phyloP scores from a whole-genome alignment of 2,888 invertebrate genomes.

The Apotomis betuletana region DNA sequence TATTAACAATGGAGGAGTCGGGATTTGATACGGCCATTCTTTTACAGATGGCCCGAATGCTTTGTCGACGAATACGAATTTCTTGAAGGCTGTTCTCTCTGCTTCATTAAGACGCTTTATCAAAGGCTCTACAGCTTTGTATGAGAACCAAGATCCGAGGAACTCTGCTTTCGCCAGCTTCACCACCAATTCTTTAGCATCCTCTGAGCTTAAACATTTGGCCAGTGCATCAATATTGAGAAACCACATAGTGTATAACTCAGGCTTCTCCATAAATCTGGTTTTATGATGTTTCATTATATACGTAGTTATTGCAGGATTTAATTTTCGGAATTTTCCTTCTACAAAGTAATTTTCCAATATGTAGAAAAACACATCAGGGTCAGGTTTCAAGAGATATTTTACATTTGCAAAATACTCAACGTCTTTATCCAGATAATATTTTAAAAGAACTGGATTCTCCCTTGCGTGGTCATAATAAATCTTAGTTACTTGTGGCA shows the following conservation, averaged over 20 bases:
- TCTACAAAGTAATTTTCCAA: slow-evolving; percentile 58
- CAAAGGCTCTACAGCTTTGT: slow-evolving; percentile 60
- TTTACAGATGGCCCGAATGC: slow-evolving; percentile 50
- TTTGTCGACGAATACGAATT: slow-evolving; percentile 60
- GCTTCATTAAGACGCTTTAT: slow-evolving; percentile 55
- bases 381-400: slow-evolving; percentile 56
- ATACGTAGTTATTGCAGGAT: slow-evolving; percentile 53
- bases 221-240: slow-evolving; percentile 59
- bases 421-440: slow-evolving; percentile 49
- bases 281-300: slow-evolving; percentile 57
- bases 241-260: slow-evolving; percentile 58
- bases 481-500: slow-evolving; percentile 54
- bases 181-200: slow-evolving; percentile 58
- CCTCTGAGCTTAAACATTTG: slow-evolving; percentile 51
- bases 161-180: slow-evolving; percentile 60
- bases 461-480: slow-evolving; percentile 57
- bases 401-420: slow-evolving; percentile 56
- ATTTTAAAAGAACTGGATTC: slow-evolving; percentile 46
- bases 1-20: slow-evolving; percentile 38
- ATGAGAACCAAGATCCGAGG: slow-evolving; percentile 56
- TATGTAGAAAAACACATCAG: slow-evolving; percentile 57
- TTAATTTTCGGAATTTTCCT: slow-evolving; percentile 45
- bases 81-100: slow-evolving; percentile 56
- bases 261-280: slow-evolving; percentile 57
- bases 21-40: slow-evolving; percentile 56